A percentile compares a stretch with the other conserved stretches of the same genome.
Conservation (phyloP, 92 coral and sea anemone genomes). For the Palythoa heliodiscus region DNA sequence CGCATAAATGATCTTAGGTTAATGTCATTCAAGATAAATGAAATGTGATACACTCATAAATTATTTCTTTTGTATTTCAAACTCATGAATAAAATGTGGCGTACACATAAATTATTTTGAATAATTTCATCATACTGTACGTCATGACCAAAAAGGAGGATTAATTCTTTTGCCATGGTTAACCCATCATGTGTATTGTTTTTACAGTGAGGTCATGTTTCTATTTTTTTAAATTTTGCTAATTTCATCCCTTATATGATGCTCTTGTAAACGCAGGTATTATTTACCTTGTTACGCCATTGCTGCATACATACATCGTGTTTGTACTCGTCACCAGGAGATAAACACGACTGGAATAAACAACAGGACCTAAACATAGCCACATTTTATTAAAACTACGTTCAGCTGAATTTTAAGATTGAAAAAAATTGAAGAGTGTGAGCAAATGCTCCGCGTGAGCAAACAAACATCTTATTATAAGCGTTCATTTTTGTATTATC, state of each 20-base stretch:
- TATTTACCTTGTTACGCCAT: constrained; percentile 16
- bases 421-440: neutral
- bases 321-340: constrained; percentile 36
- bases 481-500: too few species aligned
- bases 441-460: neutral
- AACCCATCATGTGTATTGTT: neutral
- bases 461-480: neutral
- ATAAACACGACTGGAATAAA: constrained; percentile 51
- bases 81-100: too few species aligned
- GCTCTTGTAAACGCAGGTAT: neutral
- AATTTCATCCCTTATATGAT: neutral
- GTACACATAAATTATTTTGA: too few species aligned
- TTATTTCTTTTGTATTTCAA: too few species aligned
- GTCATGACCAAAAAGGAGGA: too few species aligned
- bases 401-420: neutral
- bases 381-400: neutral
- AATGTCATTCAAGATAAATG: too few species aligned
- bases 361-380: constrained; percentile 32
- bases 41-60: too few species aligned
- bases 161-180: neutral
- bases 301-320: constrained; percentile 58
- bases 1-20: too few species aligned
- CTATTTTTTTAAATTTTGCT: too few species aligned
- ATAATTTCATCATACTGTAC: too few species aligned
- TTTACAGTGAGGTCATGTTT: neutral